Evolutionary conservation across 1,140 invertebrate species (phyloP), one percentile per base, ranked within the genome.

Genomic region (Medauroidea extradentata): DNA sequence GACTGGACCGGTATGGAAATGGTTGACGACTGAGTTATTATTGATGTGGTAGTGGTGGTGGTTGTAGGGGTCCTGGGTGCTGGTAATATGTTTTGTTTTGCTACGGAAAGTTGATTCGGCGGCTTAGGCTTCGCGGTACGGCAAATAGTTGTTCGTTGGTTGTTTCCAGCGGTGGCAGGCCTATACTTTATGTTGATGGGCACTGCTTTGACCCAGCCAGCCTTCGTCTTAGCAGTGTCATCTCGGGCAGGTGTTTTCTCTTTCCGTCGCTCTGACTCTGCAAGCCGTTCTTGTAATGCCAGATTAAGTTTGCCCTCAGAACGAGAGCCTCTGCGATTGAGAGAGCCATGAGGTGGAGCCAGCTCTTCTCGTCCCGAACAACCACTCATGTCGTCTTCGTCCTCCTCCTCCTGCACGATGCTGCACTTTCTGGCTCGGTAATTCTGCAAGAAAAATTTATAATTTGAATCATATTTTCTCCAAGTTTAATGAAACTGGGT

Each of bases 381-480:
- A 7, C 74, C 77, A 11, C 78, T 79, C 27, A 81, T 76, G 2
- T 81, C 73, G 56, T 80, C 81, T 65, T 88, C 87, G 64, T 90
- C 89, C 64, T 92, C 89, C 68, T 91, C 90, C 73, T 92, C 91
- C 64, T 86, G 86, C 7, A 93, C 91, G 65, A 94, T 93, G 65
- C 89, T 91, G 75, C 91, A 94, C 69, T 94, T 93, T 46, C 91
- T 80, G 29, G 83, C 83, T 48, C 90, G 76, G 44, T 71, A 58
- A 50, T 73, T 78, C 75, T 78, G 63, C 14, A 71, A 71, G 59
- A 48, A 41, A 64, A 57, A 60, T 52, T 29, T 23, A 29, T 29
- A 42, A 52, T 46, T 46, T 19, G 16, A 46, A n/a, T 7, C 29
- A 34, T 34, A n/a, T n/a, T n/a, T n/a, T n/a, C n/a, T n/a, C n/a